Percentiles rank a stretch among this genome's conserved stretches.
Evolutionary conservation across 2,797 vertebrate genomes (phyloP).

Genomic region (Gymnopithys bicolor): DNA sequence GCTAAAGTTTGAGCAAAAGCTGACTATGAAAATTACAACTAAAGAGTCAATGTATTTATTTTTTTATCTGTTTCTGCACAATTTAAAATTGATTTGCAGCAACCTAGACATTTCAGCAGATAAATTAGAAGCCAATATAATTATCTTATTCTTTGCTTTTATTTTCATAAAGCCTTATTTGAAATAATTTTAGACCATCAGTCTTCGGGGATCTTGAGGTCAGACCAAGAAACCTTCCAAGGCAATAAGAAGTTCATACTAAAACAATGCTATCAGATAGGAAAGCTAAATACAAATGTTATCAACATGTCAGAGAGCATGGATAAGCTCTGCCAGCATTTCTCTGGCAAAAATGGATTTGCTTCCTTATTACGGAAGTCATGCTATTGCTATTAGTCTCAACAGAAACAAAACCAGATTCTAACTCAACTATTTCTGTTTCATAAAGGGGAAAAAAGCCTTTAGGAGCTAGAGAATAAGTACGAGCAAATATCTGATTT

Average conservation of each 20-base stretch:
- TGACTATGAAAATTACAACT: background rate
- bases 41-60: background rate
- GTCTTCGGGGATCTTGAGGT: background rate
- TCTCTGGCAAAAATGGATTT: constrained; percentile 4
- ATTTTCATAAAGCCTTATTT: constrained; percentile 4
- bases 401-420: background rate
- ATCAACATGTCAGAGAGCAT: constrained; percentile 8
- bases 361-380: background rate
- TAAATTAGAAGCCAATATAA: background rate
- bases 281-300: constrained; percentile 3
- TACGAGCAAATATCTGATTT: background rate
- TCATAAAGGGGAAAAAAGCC: background rate
- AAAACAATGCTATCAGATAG: constrained; percentile 5
- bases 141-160: background rate
- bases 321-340: constrained; percentile 2
- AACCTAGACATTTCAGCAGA: background rate
- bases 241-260: background rate
- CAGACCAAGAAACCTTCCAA: background rate
- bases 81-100: background rate
- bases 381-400: background rate
- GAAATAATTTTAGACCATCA: background rate
- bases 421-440: background rate
- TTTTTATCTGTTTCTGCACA: background rate
- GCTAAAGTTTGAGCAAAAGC: background rate
- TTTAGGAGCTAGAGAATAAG: background rate